Conservation (phyloP, 2,113 vertebrate species). For the Seriola dumerili region DNA sequence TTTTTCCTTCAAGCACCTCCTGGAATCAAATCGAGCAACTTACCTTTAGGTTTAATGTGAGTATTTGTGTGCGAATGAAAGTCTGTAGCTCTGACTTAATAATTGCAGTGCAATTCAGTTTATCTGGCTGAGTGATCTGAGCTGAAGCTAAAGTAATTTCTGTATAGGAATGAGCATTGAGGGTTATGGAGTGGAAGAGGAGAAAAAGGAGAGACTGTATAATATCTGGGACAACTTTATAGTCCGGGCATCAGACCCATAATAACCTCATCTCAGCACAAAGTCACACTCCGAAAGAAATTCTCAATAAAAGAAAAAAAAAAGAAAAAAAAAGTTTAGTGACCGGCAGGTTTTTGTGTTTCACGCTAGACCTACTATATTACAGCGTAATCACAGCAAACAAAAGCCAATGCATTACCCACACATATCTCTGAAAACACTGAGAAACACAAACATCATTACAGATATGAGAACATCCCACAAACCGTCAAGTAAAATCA, state of each 20-base stretch:
- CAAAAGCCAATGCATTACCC: neutral
- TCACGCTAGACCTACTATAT: neutral
- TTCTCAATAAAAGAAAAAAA: neutral
- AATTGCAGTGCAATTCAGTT: conserved; percentile 43
- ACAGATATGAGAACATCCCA: neutral
- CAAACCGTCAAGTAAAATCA: neutral
- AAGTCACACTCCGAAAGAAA: neutral
- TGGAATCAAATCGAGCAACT: conserved; percentile 44
- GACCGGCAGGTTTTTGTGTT: neutral
- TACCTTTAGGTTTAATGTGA: conserved; percentile 13
- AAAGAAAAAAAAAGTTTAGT: neutral
- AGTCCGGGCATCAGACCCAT: neutral
- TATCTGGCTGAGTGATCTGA: conserved; percentile 41
- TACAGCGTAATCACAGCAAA: neutral
- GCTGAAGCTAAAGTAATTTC: conserved; percentile 50
- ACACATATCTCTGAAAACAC: neutral
- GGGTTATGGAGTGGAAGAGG: conserved; percentile 41
- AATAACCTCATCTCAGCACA: conserved; percentile 20
- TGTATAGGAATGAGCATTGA: conserved; percentile 10
- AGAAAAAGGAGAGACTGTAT: conserved; percentile 29
- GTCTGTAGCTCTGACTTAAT: neutral
- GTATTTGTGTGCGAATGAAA: conserved; percentile 23
- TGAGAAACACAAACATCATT: neutral
- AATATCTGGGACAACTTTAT: conserved; percentile 29
- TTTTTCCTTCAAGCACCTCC: conserved; percentile 28